phyloP scores from a whole-genome alignment of 2,888 invertebrate genomes.

The Archaeoteleia sp. region DNA sequence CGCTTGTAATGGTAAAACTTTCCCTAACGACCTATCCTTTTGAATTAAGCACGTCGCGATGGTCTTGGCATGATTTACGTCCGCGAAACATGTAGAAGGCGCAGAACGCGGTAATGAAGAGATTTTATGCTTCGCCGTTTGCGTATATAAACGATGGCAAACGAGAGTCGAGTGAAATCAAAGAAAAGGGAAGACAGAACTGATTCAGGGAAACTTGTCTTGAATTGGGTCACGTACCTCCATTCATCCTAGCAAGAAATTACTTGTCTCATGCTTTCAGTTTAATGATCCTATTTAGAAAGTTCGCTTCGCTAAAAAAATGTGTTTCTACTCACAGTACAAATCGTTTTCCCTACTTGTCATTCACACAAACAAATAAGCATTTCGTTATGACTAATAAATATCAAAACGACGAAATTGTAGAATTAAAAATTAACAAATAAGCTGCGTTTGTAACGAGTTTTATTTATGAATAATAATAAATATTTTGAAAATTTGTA shows the following conservation, averaged over 20 bases:
- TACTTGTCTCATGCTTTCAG: neutral
- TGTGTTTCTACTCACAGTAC: too few relatives aligned
- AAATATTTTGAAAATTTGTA: too few relatives aligned
- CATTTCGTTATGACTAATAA: too few relatives aligned
- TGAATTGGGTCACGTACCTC: conserved; percentile 3
- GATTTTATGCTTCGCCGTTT: conserved; percentile 1
- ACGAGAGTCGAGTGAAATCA: neutral
- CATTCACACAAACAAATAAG: too few relatives aligned
- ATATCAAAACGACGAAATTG: too few relatives aligned
- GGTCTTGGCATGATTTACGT: conserved; percentile 38
- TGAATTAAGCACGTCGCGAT: conserved; percentile 49
- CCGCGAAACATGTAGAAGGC: conserved; percentile 9
- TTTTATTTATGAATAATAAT: too few relatives aligned
- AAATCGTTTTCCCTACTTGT: too few relatives aligned
- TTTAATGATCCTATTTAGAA: neutral
- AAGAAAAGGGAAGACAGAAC: neutral
- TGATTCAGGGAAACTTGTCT: neutral
- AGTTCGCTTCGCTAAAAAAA: neutral
- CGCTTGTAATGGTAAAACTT: conserved; percentile 69
- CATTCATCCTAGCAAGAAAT: neutral
- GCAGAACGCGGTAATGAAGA: conserved; percentile 12
- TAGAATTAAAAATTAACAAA: too few relatives aligned
- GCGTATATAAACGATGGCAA: neutral
- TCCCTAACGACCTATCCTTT: conserved; percentile 65
- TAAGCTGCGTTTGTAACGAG: too few relatives aligned